Base-by-base conservation (phyloP, 2,113 vertebrate genomes). In the Phyllostomus hastatus region DNA sequence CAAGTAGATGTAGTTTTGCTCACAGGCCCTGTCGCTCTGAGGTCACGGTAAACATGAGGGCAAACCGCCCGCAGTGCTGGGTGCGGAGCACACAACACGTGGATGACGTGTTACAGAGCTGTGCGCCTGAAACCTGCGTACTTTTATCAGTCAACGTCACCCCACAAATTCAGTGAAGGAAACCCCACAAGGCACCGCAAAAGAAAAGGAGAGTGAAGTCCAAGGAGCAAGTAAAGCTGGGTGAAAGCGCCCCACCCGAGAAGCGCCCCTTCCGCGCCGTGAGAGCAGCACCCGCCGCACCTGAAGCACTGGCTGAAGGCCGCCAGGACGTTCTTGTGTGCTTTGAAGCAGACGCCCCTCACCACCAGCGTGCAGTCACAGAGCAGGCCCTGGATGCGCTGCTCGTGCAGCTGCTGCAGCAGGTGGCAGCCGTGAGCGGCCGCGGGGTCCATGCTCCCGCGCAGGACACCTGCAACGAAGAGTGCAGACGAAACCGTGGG, bases 341-440 rank as follows among this genome's bases (percentile, higher is more conserved):
- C 99, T 98, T 99, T 99, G 97, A 99, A 99, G 97, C 99, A 99
- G 95, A 99, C 99, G 1, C 99, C 99, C 97, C 99, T 99, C 59
- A 99, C 99, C 98, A 99, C 99, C 97, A 99, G 97, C 99, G 99
- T 99, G 97, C 99, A 99, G 98, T 99, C 99, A 85, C 99, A 99
- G 19, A 99, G 99, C 95, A 99, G 98, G 4, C 99, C 99, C 96
- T 99, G 99, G 73, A 99, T 99, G 28, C 99, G 99, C 97, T 99
- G 99, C 91, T 99, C 99, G 10, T 99, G 99, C 10, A 99, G 99
- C 97, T 99, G 99, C 99, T 99, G 99, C 5, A 99, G 99, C 48
- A 99, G 99, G 96, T 99, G 99, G 89, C 99, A 99, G 98, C 99
- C 99, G 98, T 99, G 99, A 93, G 98, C 98, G 59, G 99, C 99